Evolutionary conservation across 2,113 vertebrate species (phyloP).

Genomic region (Rostratula benghalensis): DNA sequence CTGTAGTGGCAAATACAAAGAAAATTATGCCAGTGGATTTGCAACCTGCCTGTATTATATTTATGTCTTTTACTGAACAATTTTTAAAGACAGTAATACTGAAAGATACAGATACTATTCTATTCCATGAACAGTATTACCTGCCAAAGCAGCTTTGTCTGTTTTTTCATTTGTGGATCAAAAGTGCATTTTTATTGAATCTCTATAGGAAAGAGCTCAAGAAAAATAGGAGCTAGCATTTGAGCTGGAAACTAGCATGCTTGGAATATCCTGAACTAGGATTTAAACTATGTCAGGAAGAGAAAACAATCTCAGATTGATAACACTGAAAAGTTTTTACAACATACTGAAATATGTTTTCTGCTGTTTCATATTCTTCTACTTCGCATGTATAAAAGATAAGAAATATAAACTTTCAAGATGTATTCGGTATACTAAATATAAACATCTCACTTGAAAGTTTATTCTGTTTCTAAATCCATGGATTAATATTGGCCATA

Average conservation of each 20-base stretch:
- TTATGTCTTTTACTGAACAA: neutral
- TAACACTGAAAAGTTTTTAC: neutral
- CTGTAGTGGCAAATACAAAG: neutral
- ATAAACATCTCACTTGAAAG: neutral
- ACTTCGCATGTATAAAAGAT: neutral
- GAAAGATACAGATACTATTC: neutral
- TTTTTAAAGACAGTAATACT: neutral
- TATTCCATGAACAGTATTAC: neutral
- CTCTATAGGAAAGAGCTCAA: neutral
- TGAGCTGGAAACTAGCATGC: neutral
- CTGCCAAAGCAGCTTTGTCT: neutral
- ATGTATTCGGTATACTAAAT: neutral
- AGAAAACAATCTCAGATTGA: slow-evolving; percentile 22
- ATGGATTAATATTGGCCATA: neutral
- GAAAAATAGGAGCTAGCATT: neutral
- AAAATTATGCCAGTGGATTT: neutral
- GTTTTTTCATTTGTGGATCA: neutral
- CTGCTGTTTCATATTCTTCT: neutral
- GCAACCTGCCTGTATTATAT: neutral
- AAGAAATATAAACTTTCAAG: neutral
- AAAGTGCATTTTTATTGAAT: neutral
- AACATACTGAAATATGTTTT: neutral
- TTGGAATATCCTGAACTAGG: neutral
- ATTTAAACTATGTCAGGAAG: slow-evolving; percentile 8
- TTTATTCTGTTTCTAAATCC: neutral